phyloP scores from a whole-genome alignment of 2,888 invertebrate genomes.

The Drosophila helvetica region DNA sequence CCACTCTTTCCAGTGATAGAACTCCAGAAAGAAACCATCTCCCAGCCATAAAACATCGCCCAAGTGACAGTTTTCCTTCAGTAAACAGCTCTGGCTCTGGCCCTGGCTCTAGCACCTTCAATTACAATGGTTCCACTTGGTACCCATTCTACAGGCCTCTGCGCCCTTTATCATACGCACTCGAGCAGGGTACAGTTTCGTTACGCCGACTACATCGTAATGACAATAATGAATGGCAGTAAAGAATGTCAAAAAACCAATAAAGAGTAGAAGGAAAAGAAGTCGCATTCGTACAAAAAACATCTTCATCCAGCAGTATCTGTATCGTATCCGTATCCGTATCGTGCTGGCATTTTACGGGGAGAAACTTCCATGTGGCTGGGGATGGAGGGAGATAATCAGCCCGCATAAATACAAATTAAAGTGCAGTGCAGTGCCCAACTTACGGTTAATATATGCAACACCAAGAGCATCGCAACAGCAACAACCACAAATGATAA shows the following conservation, averaged over 20 bases:
- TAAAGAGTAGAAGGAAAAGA: conserved; percentile 49
- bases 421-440: conserved; percentile 60
- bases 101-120: too few species aligned
- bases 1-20: not conserved
- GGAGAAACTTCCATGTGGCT: conserved; percentile 1
- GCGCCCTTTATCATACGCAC: conserved; percentile 48
- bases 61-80: not conserved
- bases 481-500: conserved; percentile 38
- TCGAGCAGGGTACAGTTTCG: conserved; percentile 62
- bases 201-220: conserved; percentile 27
- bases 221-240: conserved; percentile 31
- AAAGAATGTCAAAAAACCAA: conserved; percentile 54
- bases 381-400: conserved; percentile 53
- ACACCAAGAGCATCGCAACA: conserved; percentile 46
- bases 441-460: conserved; percentile 75
- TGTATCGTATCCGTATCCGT: not conserved
- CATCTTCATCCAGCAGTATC: conserved; percentile 37
- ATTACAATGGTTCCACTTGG: not conserved
- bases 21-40: not conserved
- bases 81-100: not conserved
- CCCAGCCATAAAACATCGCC: not conserved
- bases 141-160: not conserved
- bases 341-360: conserved; percentile 38
- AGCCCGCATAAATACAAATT: conserved; percentile 77
- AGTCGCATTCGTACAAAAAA: conserved; percentile 59